Evolutionary conservation across 2,113 vertebrate species (phyloP).

Genomic region (Callaeas wilsoni): DNA sequence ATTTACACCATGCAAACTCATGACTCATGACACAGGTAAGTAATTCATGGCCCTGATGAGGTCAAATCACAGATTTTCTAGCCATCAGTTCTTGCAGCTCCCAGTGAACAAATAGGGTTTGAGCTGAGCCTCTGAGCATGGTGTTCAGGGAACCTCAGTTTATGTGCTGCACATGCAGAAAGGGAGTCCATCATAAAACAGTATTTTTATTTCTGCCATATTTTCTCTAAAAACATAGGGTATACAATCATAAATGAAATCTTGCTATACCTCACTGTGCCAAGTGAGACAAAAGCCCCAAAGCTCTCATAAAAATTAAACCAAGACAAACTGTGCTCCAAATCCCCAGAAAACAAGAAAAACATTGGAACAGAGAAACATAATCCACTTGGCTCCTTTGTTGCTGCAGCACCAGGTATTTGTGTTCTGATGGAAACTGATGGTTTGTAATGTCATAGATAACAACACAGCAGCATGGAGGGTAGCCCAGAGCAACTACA

Average conservation of each 20-base stretch:
- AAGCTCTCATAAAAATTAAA: slow-evolving; percentile 40
- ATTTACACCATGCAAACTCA: neutral
- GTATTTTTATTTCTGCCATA: neutral
- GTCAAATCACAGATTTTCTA: neutral
- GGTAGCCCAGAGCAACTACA: neutral
- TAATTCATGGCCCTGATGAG: neutral
- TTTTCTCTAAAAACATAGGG: neutral
- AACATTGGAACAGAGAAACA: neutral
- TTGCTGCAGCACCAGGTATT: neutral
- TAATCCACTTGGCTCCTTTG: neutral
- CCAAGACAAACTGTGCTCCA: slow-evolving; percentile 22
- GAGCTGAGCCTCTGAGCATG: accelerated
- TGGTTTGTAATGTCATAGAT: neutral
- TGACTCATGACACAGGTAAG: neutral
- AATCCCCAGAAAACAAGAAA: slow-evolving; percentile 26
- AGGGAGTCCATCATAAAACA: neutral
- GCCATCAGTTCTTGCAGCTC: neutral
- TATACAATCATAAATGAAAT: neutral
- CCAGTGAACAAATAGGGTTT: neutral
- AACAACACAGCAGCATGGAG: neutral
- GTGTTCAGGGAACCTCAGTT: neutral
- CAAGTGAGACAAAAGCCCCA: neutral
- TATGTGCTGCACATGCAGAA: neutral
- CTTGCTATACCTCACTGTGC: neutral
- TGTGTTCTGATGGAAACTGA: neutral